These are phyloP conservation scores for Spheniscus mendiculus DNA, from an alignment of 2,113 vertebrate species.

Conservation along the genomic window DNA sequence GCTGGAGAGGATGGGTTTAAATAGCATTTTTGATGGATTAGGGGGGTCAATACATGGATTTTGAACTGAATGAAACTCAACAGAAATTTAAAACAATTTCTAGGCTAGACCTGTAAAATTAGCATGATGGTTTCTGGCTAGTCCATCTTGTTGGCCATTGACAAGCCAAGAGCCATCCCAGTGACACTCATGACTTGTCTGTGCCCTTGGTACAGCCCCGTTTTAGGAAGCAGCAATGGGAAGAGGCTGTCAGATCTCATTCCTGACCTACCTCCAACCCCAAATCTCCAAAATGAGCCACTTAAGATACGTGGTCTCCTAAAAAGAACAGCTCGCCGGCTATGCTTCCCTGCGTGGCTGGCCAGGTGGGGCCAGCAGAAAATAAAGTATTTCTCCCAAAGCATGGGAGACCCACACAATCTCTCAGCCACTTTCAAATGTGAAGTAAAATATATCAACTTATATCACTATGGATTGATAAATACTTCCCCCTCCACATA, in stretches of 20 bases:
- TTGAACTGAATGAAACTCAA: neutral
- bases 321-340: neutral
- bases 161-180: neutral
- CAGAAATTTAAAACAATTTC: neutral
- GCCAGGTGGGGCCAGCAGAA: neutral
- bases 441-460: neutral
- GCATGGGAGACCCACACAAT: neutral
- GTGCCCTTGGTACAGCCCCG: neutral
- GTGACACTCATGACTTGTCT: neutral
- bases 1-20: neutral
- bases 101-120: neutral
- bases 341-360: neutral
- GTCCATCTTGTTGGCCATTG: neutral
- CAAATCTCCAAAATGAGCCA: neutral
- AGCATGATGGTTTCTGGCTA: neutral
- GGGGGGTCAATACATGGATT: neutral
- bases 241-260: neutral
- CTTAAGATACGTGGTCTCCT: accelerated
- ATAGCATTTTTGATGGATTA: neutral
- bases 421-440: neutral
- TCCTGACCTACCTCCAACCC: neutral
- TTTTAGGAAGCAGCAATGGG: neutral
- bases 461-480: neutral
- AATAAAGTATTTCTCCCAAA: neutral
- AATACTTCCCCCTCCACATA: neutral